Evolutionary conservation across 2,888 invertebrate species (phyloP), one percentile per base, ranked within the genome.

Genomic region (Apotomis betuletana): DNA sequence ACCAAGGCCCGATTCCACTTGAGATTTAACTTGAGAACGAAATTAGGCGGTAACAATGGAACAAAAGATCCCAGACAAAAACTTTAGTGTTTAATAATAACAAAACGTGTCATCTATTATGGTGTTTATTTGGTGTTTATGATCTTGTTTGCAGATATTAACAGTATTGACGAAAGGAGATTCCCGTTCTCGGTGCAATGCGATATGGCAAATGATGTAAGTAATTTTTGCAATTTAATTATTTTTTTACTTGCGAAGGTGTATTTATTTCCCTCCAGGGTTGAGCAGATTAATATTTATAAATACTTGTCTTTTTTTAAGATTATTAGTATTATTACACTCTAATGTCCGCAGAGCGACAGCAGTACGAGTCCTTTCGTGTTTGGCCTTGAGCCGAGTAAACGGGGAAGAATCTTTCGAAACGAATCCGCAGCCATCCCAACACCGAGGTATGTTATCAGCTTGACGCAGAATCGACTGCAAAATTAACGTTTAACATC

Each of bases 311-410:
- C 27, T 27, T 27, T 27, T 27, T 27, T 27, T 38, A 38, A 3
- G 12, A n/a, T 4, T n/a, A 38, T 38, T 5, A 38, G 3, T 1
- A 36, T 36, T 0, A 41, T 59, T 41, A 12, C n/a, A 1, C 2
- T 3, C 12, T n/a, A 2, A 46, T 46, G 27, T 54, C 77, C 76
- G 27, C 78, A 89, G 87, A 77, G 80, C 8, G 85, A 84, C 44
- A 81, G 82, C 58, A 79, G 77, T 4, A 77, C 79, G 0, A 84
- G 82, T 64, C 84, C 87, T 0, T 85, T 84, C 49, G 74, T 80
- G 60, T 85, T 82, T 65, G 84, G 83, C 1, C 75, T 82, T 3
- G 91, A 90, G 75, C 91, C 91, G 5, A 88, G 87, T 73, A 92
- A 91, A 69, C 82, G 90, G 0, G 80, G 79, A 36, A 80, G 90